phyloP scores from a whole-genome alignment of 2,888 invertebrate genomes.

The Liodrosophila aerea region DNA sequence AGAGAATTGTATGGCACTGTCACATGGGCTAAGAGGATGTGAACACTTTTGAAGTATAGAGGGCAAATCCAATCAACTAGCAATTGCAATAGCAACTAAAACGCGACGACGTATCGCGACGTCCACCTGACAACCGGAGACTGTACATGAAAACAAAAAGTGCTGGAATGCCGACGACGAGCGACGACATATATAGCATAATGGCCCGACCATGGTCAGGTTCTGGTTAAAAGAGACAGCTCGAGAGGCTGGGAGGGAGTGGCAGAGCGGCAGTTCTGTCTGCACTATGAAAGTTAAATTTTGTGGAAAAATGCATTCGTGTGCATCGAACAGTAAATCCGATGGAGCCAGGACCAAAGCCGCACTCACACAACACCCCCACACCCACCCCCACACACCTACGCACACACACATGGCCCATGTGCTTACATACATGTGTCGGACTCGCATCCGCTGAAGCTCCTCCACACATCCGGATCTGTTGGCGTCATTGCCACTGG shows the following conservation, averaged over 20 bases:
- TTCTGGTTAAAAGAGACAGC: slow-evolving; percentile 3
- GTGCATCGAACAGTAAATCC: slow-evolving; percentile 71
- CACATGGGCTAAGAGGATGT: too few relatives aligned
- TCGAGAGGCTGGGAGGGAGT: neutral
- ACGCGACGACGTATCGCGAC: slow-evolving; percentile 30
- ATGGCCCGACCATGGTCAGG: slow-evolving; percentile 4
- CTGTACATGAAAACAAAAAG: slow-evolving; percentile 3
- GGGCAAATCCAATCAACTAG: slow-evolving; percentile 46
- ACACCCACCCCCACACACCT: neutral
- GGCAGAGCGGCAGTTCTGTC: slow-evolving; percentile 4
- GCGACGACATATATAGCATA: slow-evolving; percentile 23
- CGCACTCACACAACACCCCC: neutral
- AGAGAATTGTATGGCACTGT: too few relatives aligned
- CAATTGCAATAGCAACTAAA: slow-evolving; percentile 42
- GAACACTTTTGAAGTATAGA: neutral
- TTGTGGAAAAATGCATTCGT: slow-evolving; percentile 76
- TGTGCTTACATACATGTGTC: slow-evolving; percentile 59
- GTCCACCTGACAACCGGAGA: slow-evolving; percentile 19
- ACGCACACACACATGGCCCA: neutral
- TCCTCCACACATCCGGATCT: slow-evolving; percentile 57
- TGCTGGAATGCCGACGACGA: slow-evolving; percentile 24
- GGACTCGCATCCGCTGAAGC: slow-evolving; percentile 53
- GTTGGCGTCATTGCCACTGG: slow-evolving; percentile 48
- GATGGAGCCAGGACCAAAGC: slow-evolving; percentile 34
- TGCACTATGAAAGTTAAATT: slow-evolving; percentile 67